These are phyloP conservation scores for Syngnathus typhle DNA, from an alignment of 2,113 vertebrate species.

Conservation along the genomic window DNA sequence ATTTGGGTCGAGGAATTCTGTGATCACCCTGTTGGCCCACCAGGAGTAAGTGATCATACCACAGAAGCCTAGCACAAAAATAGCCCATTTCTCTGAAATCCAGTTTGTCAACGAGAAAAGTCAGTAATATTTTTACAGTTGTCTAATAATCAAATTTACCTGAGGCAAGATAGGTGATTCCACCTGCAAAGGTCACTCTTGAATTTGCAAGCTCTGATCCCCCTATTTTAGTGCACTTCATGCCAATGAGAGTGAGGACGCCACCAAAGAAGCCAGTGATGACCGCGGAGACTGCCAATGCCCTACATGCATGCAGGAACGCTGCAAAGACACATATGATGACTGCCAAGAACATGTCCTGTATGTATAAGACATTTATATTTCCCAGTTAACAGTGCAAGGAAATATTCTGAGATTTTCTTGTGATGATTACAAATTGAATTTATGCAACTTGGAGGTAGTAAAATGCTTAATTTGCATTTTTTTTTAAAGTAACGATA, in stretches of 20 bases:
- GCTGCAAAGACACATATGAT: slow-evolving; percentile 55
- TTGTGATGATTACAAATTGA: too few relatives aligned
- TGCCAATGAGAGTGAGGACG: slow-evolving; percentile 85
- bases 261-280: slow-evolving; percentile 87
- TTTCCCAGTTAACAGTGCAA: too few relatives aligned
- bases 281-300: slow-evolving; percentile 82
- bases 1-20: slow-evolving; percentile 83
- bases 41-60: slow-evolving; percentile 88
- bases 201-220: slow-evolving; percentile 85
- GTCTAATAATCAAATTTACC: slow-evolving; percentile 64
- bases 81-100: not conserved
- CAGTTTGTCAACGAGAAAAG: not conserved
- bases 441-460: too few relatives aligned
- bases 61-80: slow-evolving; percentile 72
- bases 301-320: slow-evolving; percentile 87
- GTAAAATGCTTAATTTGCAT: not conserved
- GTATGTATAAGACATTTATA: too few relatives aligned
- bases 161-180: slow-evolving; percentile 81
- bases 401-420: too few relatives aligned
- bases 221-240: slow-evolving; percentile 97
- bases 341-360: too few relatives aligned
- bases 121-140: not conserved
- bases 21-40: slow-evolving; percentile 84
- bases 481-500: not conserved
- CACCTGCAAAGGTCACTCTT: slow-evolving; percentile 85